Percentiles rank a stretch among this genome's conserved stretches.
phyloP scores from a whole-genome alignment of 1,140 invertebrate species.

The Nephila pilipes region DNA sequence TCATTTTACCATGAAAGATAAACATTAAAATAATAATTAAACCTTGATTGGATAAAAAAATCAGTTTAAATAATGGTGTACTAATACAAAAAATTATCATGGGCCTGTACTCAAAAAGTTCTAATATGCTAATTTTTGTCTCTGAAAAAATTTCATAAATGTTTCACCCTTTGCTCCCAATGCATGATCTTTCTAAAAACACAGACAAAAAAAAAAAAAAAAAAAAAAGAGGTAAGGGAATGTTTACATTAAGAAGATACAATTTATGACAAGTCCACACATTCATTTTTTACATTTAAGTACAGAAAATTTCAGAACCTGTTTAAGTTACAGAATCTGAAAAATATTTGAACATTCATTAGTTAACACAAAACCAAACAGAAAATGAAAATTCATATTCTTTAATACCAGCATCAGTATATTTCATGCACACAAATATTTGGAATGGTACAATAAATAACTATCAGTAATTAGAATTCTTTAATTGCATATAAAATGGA shows the following conservation, averaged over 20 bases:
- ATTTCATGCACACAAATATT: no score
- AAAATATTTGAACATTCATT: slow-evolving; percentile 19
- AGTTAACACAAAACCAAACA: background rate
- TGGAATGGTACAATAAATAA: background rate
- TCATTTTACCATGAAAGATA: background rate
- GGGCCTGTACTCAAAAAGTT: background rate
- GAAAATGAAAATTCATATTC: background rate
- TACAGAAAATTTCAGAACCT: background rate
- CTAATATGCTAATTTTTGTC: background rate
- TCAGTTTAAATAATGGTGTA: background rate
- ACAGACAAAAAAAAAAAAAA: no score
- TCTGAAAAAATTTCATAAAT: background rate
- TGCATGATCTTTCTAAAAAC: background rate
- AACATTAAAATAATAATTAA: background rate
- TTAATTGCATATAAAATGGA: no score
- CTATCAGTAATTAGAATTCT: background rate
- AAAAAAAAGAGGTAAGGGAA: background rate
- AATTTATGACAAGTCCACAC: background rate
- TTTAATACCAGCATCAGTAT: background rate
- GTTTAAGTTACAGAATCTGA: background rate
- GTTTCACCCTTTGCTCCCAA: background rate
- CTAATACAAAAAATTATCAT: background rate
- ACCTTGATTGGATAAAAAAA: background rate
- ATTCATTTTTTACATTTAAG: slow-evolving; percentile 33
- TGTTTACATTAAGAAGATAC: background rate